These are phyloP conservation scores for Scaptodrosophila lebanonensis DNA, from an alignment of 1,140 invertebrate genomes.

Conservation along the genomic window DNA sequence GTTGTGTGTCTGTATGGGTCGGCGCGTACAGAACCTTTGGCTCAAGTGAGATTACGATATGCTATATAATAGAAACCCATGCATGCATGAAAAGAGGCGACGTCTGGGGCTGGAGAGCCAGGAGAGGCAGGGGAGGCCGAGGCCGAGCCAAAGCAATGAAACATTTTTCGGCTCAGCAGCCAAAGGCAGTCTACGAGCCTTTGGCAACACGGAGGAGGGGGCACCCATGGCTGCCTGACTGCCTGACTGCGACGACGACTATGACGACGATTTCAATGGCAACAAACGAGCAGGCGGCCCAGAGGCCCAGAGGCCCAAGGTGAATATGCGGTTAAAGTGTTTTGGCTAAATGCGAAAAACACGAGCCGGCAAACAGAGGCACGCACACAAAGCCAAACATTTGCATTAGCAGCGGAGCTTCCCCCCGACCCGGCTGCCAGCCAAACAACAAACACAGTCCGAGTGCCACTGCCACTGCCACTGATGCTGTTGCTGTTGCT, in stretches of 20 bases:
- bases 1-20: conserved; percentile 25
- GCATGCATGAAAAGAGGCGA: conserved; percentile 39
- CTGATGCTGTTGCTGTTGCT: conserved; percentile 43
- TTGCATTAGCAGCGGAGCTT: conserved; percentile 59
- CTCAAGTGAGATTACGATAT: conserved; percentile 65
- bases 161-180: conserved; percentile 68
- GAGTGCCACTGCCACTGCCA: conserved; percentile 1
- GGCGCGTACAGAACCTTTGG: conserved; percentile 60
- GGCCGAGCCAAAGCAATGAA: conserved; percentile 48
- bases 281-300: conserved; percentile 67
- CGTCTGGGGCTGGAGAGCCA: conserved; percentile 24
- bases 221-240: not conserved
- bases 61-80: conserved; percentile 59
- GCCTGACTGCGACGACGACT: too few relatives aligned
- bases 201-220: conserved; percentile 34
- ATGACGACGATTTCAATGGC: conserved; percentile 56
- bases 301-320: too few relatives aligned
- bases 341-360: conserved; percentile 50
- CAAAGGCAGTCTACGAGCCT: conserved; percentile 67
- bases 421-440: conserved; percentile 30
- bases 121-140: not conserved
- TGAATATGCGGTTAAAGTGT: conserved; percentile 73
- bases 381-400: conserved; percentile 36
- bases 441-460: conserved; percentile 15
- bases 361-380: conserved; percentile 32